A percentile compares a stretch with the other conserved stretches of the same genome.
Evolutionary conservation across 2,797 vertebrate species (phyloP).

Genomic region (Orestias chungarensis): DNA sequence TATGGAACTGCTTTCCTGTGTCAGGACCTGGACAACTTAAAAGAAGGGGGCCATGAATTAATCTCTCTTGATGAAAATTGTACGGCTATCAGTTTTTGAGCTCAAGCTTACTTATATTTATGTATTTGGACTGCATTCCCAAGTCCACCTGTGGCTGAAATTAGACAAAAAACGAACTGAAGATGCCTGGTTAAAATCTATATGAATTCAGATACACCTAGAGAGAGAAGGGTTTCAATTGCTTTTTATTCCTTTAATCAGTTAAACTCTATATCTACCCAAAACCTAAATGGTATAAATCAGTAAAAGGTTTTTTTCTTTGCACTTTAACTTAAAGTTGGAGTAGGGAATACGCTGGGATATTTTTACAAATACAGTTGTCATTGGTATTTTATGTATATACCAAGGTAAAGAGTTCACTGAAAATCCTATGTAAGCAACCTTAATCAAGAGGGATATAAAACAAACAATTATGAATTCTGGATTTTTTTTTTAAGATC

Average conservation of each 20-base stretch:
- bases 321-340: neutral
- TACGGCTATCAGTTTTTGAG: neutral
- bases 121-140: neutral
- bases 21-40: neutral
- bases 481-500: conserved; percentile 27
- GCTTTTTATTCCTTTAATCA: neutral
- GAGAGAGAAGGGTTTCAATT: neutral
- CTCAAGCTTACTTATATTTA: neutral
- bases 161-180: too few relatives aligned
- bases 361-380: too few relatives aligned
- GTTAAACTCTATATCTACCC: neutral
- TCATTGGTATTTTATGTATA: too few relatives aligned
- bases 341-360: neutral
- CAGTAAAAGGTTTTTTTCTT: neutral
- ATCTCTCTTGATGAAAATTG: neutral
- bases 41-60: neutral
- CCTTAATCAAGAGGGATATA: conserved; percentile 5
- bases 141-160: too few relatives aligned
- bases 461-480: conserved; percentile 28
- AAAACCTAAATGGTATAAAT: neutral
- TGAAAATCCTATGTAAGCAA: neutral
- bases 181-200: too few relatives aligned
- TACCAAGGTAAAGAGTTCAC: neutral
- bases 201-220: neutral
- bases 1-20: neutral